Evolutionary conservation across 2,888 invertebrate species (phyloP).

Genomic region (Eucera pruinosa): DNA sequence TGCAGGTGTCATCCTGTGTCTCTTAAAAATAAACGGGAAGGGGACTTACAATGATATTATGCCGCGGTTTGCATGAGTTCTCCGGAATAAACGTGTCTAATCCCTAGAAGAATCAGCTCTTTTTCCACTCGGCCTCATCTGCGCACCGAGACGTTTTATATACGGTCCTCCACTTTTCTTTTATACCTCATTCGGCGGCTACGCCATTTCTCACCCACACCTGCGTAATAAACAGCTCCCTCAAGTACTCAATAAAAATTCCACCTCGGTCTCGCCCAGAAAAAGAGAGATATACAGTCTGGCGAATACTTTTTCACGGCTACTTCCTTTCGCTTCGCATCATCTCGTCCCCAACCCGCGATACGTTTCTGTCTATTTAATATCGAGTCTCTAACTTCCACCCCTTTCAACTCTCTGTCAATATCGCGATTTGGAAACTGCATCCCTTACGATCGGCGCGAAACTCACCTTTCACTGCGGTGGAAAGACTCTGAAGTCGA

Average conservation of each 20-base stretch:
- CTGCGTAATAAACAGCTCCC: slow-evolving; percentile 69
- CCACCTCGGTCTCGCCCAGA: slow-evolving; percentile 32
- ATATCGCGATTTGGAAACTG: neutral
- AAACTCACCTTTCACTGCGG: neutral
- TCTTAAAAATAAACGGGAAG: neutral
- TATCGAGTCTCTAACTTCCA: neutral
- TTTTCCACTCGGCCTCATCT: slow-evolving; percentile 50
- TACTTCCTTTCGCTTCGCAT: neutral
- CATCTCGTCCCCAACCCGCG: neutral
- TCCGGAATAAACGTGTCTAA: slow-evolving; percentile 3
- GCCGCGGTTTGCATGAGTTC: slow-evolving; percentile 31
- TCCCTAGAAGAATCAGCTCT: slow-evolving; percentile 47
- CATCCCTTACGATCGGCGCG: neutral
- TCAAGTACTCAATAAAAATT: slow-evolving; percentile 68
- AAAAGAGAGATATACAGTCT: slow-evolving; percentile 34
- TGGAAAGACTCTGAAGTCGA: neutral
- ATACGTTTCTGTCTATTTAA: slow-evolving; percentile 14
- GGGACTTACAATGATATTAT: too few relatives aligned
- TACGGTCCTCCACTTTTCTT: slow-evolving; percentile 65
- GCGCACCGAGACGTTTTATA: slow-evolving; percentile 56
- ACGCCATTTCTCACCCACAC: slow-evolving; percentile 65
- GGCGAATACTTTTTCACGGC: slow-evolving; percentile 35
- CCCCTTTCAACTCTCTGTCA: neutral
- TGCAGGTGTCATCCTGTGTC: too few relatives aligned
- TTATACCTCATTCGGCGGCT: slow-evolving; percentile 54